Evolutionary conservation across 2,113 vertebrate species (phyloP).

Genomic region (Formicarius rufipectus): DNA sequence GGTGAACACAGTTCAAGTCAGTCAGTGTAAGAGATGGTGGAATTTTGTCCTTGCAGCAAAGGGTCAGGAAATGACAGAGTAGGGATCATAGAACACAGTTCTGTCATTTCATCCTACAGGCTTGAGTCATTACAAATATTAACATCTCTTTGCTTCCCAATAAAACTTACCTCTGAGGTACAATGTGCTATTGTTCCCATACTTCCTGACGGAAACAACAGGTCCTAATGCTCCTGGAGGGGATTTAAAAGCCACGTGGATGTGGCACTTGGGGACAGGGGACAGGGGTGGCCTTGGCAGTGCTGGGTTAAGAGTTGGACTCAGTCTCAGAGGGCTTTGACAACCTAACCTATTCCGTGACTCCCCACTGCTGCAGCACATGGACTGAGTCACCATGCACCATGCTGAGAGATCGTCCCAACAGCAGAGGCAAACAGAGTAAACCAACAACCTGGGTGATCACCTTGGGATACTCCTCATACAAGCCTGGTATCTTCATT

Average conservation of each 20-base stretch:
- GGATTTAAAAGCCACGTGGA: not conserved
- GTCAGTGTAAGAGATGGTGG: not conserved
- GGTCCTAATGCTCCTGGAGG: not conserved
- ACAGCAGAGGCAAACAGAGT: not conserved
- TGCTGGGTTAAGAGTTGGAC: not conserved
- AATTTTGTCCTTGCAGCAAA: not conserved
- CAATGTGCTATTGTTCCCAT: not conserved
- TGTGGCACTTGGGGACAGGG: not conserved
- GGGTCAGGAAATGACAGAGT: not conserved
- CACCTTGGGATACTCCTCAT: not conserved
- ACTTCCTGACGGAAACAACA: not conserved
- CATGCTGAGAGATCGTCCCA: not conserved
- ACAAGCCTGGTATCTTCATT: not conserved
- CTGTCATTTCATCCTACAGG: not conserved
- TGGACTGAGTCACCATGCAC: not conserved
- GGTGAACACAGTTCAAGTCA: not conserved
- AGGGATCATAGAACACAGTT: not conserved
- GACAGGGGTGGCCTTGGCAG: not conserved
- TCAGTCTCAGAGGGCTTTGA: rapidly evolving
- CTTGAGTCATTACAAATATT: not conserved
- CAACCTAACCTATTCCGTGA: not conserved
- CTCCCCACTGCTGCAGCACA: not conserved
- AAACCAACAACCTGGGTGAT: not conserved
- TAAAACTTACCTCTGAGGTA: not conserved
- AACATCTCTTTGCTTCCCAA: not conserved